Conservation (phyloP, 2,888 invertebrate species). For the Erpobdella octoculata region DNA sequence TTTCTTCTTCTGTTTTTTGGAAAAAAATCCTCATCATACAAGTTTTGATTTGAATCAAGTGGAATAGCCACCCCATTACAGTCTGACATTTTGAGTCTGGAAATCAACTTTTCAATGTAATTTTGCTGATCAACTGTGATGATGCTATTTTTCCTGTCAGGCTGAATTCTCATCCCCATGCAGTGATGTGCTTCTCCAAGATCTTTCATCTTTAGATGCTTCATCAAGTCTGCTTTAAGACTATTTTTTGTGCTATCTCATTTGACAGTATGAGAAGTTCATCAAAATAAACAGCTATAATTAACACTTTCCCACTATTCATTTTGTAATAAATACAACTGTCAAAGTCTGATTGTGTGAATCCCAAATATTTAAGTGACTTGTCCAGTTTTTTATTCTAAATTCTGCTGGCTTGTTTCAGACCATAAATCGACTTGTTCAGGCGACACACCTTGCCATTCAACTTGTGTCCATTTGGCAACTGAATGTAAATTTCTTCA, state of each 20-base stretch:
- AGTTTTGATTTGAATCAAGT: no score
- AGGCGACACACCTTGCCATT: background rate
- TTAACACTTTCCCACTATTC: background rate
- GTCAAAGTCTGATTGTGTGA: no score
- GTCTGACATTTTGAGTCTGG: background rate
- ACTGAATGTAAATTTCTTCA: no score
- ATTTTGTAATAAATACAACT: no score
- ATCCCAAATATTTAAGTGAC: no score
- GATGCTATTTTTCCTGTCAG: background rate
- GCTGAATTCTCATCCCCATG: background rate
- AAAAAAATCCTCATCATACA: no score
- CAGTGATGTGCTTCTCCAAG: background rate
- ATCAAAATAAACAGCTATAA: background rate
- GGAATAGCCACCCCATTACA: no score
- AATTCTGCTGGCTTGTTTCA: background rate
- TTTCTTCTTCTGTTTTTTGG: no score
- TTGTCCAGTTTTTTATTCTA: no score
- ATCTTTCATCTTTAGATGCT: background rate
- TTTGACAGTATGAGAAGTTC: background rate
- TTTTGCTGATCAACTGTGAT: background rate
- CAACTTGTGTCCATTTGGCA: no score
- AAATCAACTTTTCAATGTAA: background rate
- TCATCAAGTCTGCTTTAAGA: background rate
- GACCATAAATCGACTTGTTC: background rate
- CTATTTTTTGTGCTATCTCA: background rate